Evolutionary conservation across 2,888 invertebrate genomes (phyloP), one percentile per base, ranked within the genome.

Genomic region (Laothoe populi): DNA sequence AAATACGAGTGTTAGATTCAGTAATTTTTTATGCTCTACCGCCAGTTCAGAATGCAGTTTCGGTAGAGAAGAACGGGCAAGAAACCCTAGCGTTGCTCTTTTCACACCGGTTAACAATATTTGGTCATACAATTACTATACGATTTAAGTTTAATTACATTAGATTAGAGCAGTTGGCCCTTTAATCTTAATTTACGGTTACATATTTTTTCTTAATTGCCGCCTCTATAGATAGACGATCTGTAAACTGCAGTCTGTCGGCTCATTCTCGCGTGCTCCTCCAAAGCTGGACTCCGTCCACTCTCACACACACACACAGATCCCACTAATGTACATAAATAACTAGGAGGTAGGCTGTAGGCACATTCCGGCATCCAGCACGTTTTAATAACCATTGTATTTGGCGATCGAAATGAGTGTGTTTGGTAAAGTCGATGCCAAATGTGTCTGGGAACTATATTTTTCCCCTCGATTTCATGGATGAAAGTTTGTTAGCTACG

Each of bases 311-410:
- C 13, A 40, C 61, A 58, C 60, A 31, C 49, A 49, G 35, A 53
- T 59, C 66, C 63, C 62, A 63, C 62, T 62, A 60, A 63, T 63
- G 59, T 58, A 67, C 70, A 68, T 69, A 69, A 62, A 57, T 61
- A 70, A 67, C 57, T 57, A 66, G 64, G 60, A 65, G 70, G 71
- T 74, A 77, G 77, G 31, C 71, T 69, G 61, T 76, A 74, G 74
- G 82, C 81, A 87, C 83, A 83, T 84, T 84, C 83, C 82, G 75
- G 74, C 76, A 84, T 84, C 82, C 87, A 70, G 69, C 66, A 80
- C 80, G 86, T 90, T 91, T 90, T 92, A 92, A 92, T 92, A 92
- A 91, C 91, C 92, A 92, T 92, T 92, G 92, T 92, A 92, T 92
- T 92, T 92, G 86, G 90, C 89, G 88, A 92, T 92, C 88, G 90